Evolutionary conservation across 2,113 vertebrate species (phyloP).

Genomic region (Prunella himalayana): DNA sequence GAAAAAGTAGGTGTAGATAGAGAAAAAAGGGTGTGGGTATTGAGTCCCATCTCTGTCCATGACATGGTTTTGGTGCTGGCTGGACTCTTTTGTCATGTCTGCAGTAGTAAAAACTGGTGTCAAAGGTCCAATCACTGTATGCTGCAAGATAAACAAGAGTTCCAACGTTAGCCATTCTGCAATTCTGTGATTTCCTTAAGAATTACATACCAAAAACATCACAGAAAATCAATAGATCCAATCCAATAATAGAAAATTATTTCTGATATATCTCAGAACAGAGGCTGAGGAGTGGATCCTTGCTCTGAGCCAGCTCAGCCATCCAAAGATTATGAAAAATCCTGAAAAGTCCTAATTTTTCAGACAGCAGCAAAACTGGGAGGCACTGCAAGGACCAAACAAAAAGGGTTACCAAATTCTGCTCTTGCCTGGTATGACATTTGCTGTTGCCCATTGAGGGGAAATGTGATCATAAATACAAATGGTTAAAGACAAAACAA

Average conservation of each 20-base stretch:
- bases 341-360: neutral
- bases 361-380: neutral
- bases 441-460: neutral
- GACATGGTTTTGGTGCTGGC: neutral
- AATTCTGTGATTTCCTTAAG: neutral
- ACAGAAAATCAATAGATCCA: neutral
- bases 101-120: neutral
- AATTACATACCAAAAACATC: neutral
- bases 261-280: neutral
- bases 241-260: neutral
- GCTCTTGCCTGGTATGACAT: neutral
- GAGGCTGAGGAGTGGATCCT: neutral
- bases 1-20: too few relatives aligned
- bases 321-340: neutral
- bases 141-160: neutral
- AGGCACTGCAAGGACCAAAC: accelerated
- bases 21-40: accelerated
- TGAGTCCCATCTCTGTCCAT: neutral
- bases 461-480: neutral
- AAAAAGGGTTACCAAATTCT: neutral
- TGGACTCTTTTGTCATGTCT: neutral
- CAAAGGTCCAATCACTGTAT: neutral
- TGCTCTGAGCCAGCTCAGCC: neutral
- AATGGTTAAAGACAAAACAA: neutral
- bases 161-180: neutral